Percentiles rank a stretch among this genome's conserved stretches.
Conservation (phyloP, 1,140 invertebrate species). For the Pseudomyrmex concolor region DNA sequence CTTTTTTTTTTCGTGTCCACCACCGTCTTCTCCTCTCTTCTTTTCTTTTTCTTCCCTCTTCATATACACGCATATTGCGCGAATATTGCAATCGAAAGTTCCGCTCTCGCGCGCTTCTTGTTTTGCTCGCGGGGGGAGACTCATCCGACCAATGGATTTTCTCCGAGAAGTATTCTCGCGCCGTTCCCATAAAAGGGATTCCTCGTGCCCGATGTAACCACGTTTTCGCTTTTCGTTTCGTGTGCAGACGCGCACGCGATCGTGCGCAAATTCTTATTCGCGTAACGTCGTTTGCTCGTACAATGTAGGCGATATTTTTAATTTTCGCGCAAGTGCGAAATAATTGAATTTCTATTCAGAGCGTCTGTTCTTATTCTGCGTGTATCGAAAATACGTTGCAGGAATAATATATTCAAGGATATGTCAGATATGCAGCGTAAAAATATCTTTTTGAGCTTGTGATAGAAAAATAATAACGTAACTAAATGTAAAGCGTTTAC, state of each 20-base stretch:
- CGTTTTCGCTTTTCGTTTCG: constrained; percentile 36
- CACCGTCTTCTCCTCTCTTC: too few species aligned
- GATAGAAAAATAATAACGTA: too few species aligned
- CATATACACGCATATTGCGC: constrained; percentile 39
- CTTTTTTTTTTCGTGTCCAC: not conserved
- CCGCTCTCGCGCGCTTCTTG: constrained; percentile 47
- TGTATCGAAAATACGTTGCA: not conserved
- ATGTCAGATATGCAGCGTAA: too few species aligned
- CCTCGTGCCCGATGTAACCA: constrained; percentile 21
- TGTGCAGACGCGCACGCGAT: constrained; percentile 7
- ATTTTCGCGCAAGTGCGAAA: constrained; percentile 23
- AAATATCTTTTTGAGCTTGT: too few species aligned
- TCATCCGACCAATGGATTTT: constrained; percentile 51
- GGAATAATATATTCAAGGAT: too few species aligned
- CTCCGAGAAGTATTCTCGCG: constrained; percentile 50
- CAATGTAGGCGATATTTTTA: constrained; percentile 36
- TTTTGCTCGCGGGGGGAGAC: constrained; percentile 39
- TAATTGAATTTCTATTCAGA: constrained; percentile 4
- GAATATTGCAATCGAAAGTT: constrained; percentile 63
- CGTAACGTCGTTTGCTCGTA: constrained; percentile 1
- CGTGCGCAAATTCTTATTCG: constrained; percentile 30
- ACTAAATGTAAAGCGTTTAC: not conserved
- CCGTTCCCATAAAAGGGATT: constrained; percentile 47
- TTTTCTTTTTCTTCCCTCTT: not conserved
- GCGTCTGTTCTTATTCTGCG: not conserved